Evolutionary conservation across 2,797 vertebrate species (phyloP), one percentile per base, ranked within the genome.

Genomic region (Lutjanus campechanus): DNA sequence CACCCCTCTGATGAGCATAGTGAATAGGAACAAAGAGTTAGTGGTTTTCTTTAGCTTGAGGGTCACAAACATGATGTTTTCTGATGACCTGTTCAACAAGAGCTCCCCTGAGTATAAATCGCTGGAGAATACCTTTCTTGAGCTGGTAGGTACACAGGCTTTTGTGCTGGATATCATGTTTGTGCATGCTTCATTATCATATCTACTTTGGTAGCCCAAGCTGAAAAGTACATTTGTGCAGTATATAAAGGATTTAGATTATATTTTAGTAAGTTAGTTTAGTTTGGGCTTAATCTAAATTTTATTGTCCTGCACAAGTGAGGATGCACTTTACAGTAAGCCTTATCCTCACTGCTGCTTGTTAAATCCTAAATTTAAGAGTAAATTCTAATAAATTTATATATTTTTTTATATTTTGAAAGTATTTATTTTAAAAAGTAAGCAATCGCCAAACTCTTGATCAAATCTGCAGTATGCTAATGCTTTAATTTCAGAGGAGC

Each of bases 11-110:
- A 91, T 95, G 92, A 92, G 94, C 7, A 86, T 93, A 0, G 84
- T 94, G 36, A 79, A 94, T 83, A 94, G 88, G 79, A 95, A 93
- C 91, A 97, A 94, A 88, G 98, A 99, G 69, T 90, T 98, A 13
- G 96, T 98, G 75, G 97, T 99, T 73, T 98, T 99, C 95, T 98
- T 99, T 96, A 99, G 98, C 87, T 95, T 99, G 85, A 95, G 96
- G 64, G 96, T 99, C 16, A 97, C 98, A 83, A 98, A 98, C 95
- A 95, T 98, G 96, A 96, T 95, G 90, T 98, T 99, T 94, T 97
- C 97, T 9, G 94, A 96, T 5, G 95, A 96, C 93, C 96, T 99
- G 85, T 98, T 97, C 96, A 97, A 99, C 83, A 97, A 97, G 94
- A 98, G 96, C 53, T 99, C 97, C 0, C 83, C 93, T 22, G 97